Conservation (phyloP, 2,888 invertebrate genomes). For the Spicauda simplicius region DNA sequence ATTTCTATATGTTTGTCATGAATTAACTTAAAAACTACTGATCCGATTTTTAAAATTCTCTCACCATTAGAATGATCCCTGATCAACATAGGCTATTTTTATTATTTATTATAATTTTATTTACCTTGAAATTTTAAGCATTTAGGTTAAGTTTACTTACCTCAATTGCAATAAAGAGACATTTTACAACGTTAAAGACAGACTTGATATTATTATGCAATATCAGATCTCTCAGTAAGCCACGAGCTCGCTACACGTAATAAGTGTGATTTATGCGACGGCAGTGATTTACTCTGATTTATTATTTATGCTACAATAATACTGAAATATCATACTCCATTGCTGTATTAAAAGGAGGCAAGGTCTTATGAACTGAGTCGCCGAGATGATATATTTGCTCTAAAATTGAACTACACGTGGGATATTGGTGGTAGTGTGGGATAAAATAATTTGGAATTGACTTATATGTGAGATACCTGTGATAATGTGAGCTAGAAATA, state of each 20-base stretch:
- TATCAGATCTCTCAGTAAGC: slow-evolving; percentile 10
- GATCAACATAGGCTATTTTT: no score
- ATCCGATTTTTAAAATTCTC: no score
- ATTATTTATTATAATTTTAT: no score
- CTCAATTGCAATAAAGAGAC: background rate
- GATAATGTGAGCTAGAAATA: no score
- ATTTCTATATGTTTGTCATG: no score
- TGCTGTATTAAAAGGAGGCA: background rate
- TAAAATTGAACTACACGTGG: background rate
- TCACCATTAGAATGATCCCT: no score
- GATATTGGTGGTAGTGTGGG: no score
- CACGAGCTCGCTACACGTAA: slow-evolving; percentile 17
- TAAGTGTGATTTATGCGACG: slow-evolving; percentile 28
- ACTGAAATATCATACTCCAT: slow-evolving; percentile 1
- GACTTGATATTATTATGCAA: background rate
- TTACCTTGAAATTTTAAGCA: no score
- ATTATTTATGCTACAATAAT: slow-evolving; percentile 11
- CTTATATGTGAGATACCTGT: no score
- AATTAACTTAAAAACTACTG: no score
- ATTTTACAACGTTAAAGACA: slow-evolving; percentile 2
- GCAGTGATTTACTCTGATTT: slow-evolving; percentile 28
- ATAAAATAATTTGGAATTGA: no score
- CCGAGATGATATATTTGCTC: background rate
- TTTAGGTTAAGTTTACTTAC: no score
- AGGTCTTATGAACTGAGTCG: background rate